Percentiles rank a stretch among this genome's conserved stretches.
phyloP scores from a whole-genome alignment of 2,113 vertebrate species.

The Chiloscyllium plagiosum region DNA sequence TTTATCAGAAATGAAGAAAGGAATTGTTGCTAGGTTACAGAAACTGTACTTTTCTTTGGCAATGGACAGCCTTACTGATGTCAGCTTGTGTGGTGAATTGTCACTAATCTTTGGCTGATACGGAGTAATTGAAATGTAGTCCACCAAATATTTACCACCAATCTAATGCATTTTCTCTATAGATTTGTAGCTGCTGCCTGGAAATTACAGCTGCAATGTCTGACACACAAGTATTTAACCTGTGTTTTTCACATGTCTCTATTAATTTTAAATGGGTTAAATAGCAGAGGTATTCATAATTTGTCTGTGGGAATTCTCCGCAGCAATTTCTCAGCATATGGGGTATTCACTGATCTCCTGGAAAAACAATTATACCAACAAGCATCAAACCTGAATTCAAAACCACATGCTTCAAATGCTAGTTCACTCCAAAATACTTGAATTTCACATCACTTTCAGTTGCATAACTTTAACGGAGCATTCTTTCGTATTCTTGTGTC shows the following conservation, averaged over 20 bases:
- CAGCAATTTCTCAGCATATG: neutral
- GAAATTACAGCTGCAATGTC: neutral
- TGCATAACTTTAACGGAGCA: neutral
- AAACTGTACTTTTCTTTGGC: neutral
- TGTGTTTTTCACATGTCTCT: neutral
- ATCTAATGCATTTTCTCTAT: neutral
- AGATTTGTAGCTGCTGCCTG: neutral
- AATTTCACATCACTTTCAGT: neutral
- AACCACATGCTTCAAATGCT: neutral
- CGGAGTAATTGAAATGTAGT: neutral
- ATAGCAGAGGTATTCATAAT: neutral
- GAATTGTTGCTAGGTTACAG: neutral
- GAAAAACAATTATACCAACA: neutral
- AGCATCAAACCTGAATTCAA: neutral
- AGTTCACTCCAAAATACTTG: neutral
- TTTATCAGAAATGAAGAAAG: neutral
- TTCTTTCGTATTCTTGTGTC: neutral
- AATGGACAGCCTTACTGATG: neutral
- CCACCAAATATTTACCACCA: neutral
- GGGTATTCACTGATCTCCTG: neutral
- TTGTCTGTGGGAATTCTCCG: neutral
- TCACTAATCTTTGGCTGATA: neutral
- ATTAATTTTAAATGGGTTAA: neutral
- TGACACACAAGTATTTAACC: neutral
- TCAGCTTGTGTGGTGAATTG: neutral